These are phyloP conservation scores for Arizona elegans DNA, from an alignment of 2,113 vertebrate species.

Conservation along the genomic window DNA sequence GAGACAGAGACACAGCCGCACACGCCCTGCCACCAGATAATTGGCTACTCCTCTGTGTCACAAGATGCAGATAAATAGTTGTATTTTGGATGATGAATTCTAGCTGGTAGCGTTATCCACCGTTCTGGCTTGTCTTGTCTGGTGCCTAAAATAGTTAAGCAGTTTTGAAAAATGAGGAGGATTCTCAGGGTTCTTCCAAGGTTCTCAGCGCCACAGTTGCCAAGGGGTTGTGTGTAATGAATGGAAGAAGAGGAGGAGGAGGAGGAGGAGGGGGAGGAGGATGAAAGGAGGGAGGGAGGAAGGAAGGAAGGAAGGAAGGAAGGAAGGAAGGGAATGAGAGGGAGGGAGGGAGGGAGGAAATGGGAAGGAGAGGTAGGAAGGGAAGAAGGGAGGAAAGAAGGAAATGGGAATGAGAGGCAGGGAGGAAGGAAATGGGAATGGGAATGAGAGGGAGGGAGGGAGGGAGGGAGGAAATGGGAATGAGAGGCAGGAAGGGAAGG, in stretches of 20 bases:
- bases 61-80: neutral
- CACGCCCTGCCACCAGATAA: neutral
- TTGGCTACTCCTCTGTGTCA: neutral
- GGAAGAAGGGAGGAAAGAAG: too few species aligned
- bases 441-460: too few species aligned
- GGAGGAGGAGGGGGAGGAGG: neutral
- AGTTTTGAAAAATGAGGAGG: neutral
- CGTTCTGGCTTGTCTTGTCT: neutral
- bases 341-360: too few species aligned
- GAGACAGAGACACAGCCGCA: neutral
- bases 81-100: neutral
- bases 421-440: too few species aligned
- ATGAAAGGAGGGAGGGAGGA: neutral
- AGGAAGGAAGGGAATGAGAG: too few species aligned
- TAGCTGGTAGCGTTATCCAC: neutral
- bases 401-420: accelerated
- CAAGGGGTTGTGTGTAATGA: neutral
- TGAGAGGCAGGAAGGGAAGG: too few species aligned
- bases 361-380: too few species aligned
- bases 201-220: neutral
- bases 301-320: too few species aligned
- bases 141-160: neutral
- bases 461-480: too few species aligned
- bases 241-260: neutral
- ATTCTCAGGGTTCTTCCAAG: neutral